These are phyloP conservation scores for Psophia crepitans DNA, from an alignment of 2,113 vertebrate species.

Conservation along the genomic window DNA sequence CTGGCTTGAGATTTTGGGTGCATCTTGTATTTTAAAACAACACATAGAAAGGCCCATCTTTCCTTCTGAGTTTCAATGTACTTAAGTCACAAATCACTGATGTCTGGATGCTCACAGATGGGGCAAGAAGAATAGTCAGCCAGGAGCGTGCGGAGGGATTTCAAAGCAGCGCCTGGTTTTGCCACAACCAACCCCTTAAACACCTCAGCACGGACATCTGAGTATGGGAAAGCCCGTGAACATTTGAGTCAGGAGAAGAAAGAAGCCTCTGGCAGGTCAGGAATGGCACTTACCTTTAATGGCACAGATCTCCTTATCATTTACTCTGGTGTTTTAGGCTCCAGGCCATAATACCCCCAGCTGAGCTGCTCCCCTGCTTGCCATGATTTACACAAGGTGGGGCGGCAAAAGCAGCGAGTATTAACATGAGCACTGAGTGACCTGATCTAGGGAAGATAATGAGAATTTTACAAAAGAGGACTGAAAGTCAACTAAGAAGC, in stretches of 20 bases:
- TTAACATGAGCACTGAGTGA: background rate
- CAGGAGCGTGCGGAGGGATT: background rate
- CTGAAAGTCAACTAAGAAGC: background rate
- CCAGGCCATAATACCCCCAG: background rate
- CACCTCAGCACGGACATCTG: background rate
- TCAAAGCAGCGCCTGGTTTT: background rate
- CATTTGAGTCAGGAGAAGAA: background rate
- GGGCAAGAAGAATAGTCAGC: background rate
- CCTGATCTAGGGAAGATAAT: background rate
- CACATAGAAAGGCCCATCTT: background rate
- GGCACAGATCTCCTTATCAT: background rate
- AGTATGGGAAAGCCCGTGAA: accelerated
- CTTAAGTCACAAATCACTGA: background rate
- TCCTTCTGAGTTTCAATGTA: background rate
- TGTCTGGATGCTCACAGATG: background rate
- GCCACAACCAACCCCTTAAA: background rate
- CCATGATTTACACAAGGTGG: background rate
- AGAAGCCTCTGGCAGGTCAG: background rate
- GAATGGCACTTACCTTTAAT: background rate
- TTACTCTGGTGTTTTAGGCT: background rate
- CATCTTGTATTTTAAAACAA: background rate
- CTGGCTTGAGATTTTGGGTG: background rate
- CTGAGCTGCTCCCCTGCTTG: background rate
- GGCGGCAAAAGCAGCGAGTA: background rate
- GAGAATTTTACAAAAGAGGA: background rate